Base-by-base conservation (phyloP, 92 coral and sea anemone genomes). In the Diadumene lineata region DNA sequence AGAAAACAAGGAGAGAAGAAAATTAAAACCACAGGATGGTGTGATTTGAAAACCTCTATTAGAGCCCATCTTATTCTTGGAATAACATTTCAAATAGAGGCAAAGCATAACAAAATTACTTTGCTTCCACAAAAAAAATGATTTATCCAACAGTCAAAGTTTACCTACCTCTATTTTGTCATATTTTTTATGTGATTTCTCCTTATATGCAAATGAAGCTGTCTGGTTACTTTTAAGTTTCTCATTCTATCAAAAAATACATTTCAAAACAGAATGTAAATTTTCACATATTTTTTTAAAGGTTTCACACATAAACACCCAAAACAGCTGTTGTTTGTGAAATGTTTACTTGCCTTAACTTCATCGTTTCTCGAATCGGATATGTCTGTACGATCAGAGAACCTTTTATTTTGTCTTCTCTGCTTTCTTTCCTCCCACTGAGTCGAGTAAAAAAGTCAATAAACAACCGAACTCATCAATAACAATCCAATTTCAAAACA, bases 361-460 rank as follows among this genome's bases (percentile, higher is more conserved):
- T 58, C 62, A 0, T 70, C 50, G 7, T 18, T 3, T 19, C 21
- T 32, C 26, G 29, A 19, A n/a, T 53, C 64, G 9, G 24, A 50
- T 4, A 9, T 70, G 11, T 70, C 26, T 70, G 17, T 11, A 31
- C 28, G 57, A 15, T n/a, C 33, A 21, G 9, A n/a, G 19, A n/a
- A 27, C 31, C 11, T 17, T 2, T 28, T 48, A 21, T 10, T n/a
- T 69, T 32, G 30, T 18, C 56, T 72, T 44, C 34, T 19, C 11
- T 31, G 77, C 28, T 33, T 56, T 19, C 66, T 72, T 29, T 56
- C 66, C 63, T 56, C 33, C 66, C 77, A 56, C 66, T 72, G 34
- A 56, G 24, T 22, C 13, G 11, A 68, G 22, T 43, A 43, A 43
- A 43, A n/a, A n/a, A n/a, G 25, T 0, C 6, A 1, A 25, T 34